Evolutionary conservation across 2,888 invertebrate species (phyloP), one percentile per base, ranked within the genome.

Genomic region (Drosophila nigricruria): DNA sequence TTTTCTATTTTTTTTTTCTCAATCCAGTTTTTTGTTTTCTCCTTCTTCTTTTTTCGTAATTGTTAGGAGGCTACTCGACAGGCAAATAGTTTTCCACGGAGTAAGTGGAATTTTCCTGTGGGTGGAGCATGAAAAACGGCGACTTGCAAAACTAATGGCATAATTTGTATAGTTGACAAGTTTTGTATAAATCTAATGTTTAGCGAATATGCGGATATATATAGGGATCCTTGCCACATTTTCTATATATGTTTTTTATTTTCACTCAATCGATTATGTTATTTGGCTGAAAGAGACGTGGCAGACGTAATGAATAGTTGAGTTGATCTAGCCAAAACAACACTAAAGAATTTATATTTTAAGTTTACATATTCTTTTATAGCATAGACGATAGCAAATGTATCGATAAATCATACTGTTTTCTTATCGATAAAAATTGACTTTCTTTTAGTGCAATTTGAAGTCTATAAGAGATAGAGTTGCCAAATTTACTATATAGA

Each of bases 31-130:
- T 27, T 43, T 14, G 2, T 23, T 27, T 12, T 12, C n/a, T 27
- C 4, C 23, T 25, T 6, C 43, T 25, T 2, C 23, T 43, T 14
- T 27, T 47, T 47, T 45, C 25, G n/a, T n/a, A 45, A 45, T n/a
- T n/a, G n/a, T n/a, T 38, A n/a, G n/a, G n/a, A n/a, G 3, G 12
- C 34, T 16, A 1, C 38, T n/a, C 38, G 8, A 38, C 36, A 10
- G 10, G 38, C 25, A 45, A 57, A 45, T 53, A 38, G 59, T 27
- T 59, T 59, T 25, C 23, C 49, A 18, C 20, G 10, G 20, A 52
- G 23, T 16, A 3, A n/a, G n/a, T 34, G 34, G 23, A 32, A n/a
- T 23, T 23, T 27, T 5, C n/a, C 27, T 27, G 25, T 38, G 25
- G 25, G 18, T 14, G 25, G 25, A 6, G 25, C n/a, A 25, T 8